A percentile compares a stretch with the other conserved stretches of the same genome.
These are phyloP conservation scores for Indri indri DNA, from an alignment of 2,113 vertebrate genomes.

Conservation along the genomic window DNA sequence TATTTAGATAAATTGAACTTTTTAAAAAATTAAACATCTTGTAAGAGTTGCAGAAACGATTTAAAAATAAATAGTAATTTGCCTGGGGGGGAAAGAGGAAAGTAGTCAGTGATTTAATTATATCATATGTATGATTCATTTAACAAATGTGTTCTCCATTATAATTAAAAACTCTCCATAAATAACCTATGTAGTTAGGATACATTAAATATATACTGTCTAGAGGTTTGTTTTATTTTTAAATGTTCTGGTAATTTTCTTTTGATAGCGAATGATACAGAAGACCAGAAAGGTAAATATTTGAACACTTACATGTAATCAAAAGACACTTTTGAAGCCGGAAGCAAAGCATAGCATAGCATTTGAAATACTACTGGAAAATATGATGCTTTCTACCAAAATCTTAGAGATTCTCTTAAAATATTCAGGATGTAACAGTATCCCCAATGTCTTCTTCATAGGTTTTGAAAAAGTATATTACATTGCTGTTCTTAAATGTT, in stretches of 20 bases:
- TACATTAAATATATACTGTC: conserved; percentile 43
- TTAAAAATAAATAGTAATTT: neutral
- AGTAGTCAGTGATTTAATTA: neutral
- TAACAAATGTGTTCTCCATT: conserved; percentile 55
- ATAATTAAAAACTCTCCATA: conserved; percentile 56
- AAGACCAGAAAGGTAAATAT: neutral
- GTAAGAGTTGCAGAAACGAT: conserved; percentile 19
- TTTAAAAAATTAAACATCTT: neutral
- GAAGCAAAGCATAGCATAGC: neutral
- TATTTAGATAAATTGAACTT: conserved; percentile 23
- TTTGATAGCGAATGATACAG: neutral
- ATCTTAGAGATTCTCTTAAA: neutral
- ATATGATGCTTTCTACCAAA: neutral
- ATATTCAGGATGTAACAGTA: neutral
- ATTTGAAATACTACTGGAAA: neutral
- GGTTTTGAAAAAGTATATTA: neutral
- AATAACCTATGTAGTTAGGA: conserved; percentile 35
- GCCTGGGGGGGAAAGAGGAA: neutral
- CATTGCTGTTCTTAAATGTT: conserved; percentile 64
- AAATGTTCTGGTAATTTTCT: conserved; percentile 62
- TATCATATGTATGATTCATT: conserved; percentile 40
- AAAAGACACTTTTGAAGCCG: neutral
- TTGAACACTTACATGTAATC: conserved; percentile 8
- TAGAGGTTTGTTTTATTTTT: conserved; percentile 62
- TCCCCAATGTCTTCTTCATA: neutral